Evolutionary conservation across 1,140 invertebrate species (phyloP), one percentile per base, ranked within the genome.

Genomic region (Campoletis sonorensis): DNA sequence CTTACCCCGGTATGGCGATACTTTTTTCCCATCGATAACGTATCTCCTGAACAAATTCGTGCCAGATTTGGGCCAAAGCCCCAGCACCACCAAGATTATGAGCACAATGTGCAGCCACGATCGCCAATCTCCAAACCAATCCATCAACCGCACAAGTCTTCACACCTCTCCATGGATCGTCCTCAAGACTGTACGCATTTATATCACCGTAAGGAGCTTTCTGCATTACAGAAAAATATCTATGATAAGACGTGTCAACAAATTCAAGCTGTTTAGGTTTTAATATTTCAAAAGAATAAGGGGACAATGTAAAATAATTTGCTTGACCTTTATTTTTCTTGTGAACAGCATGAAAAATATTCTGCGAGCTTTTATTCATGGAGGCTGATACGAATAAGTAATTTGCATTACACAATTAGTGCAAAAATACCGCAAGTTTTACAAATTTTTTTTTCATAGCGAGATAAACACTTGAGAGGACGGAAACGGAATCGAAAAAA

Each of bases 31-130:
- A 98, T 37, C 98, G 92, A 87, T 96, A 97, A 79, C 97, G 94
- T 84, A 99, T 94, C 90, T 99, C 98, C 83, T 97, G 94, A 0
- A 96, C 94, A 88, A 99, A 96, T 87, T 98, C 97, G 86, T 97
- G 96, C 97, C 98, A 99, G 0, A 99, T 87, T 87, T 99, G 97
- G 0, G 97, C 96, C 37, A 98, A 93, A 79, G 97, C 96, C 54
- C 93, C 91, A 0, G 95, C 85, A 0, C 97, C 96, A n/a, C 97
- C 97, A 61, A 96, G 93, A 83, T 95, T 95, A 82, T 96, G 94
- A 71, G 95, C 93, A n/a, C 96, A 94, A 79, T 97, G 95, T 79
- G 95, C 95, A 79, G 97, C 92, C 11, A 97, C 94, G n/a, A 97
- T 93, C n/a, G 96, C 94, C 3, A 99, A 89, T 61, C 97, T 93